Evolutionary conservation across 1,140 invertebrate genomes (phyloP).

Genomic region (Musca domestica): DNA sequence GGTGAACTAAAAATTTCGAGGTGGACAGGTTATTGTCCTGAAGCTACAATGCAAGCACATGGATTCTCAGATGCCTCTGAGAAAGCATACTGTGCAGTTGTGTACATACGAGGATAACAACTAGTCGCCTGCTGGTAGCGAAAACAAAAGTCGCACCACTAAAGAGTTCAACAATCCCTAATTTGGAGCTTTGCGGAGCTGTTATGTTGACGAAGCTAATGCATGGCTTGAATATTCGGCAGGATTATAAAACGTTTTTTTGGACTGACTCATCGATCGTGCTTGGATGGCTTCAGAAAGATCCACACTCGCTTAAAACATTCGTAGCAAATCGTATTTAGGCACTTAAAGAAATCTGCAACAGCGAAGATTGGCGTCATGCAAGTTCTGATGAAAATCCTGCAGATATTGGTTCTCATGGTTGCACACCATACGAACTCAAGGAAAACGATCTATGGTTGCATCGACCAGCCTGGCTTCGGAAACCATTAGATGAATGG

Average conservation of each 20-base stretch:
- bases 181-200: neutral
- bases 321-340: no score
- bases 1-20: neutral
- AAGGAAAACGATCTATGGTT: no score
- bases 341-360: no score
- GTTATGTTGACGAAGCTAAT: neutral
- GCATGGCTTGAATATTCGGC: neutral
- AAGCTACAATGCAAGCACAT: neutral
- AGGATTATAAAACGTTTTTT: neutral
- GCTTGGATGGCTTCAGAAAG: no score
- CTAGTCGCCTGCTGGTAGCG: neutral
- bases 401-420: no score
- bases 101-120: neutral
- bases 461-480: constrained; percentile 32
- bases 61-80: neutral
- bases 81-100: neutral
- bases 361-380: no score
- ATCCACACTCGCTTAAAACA: no score
- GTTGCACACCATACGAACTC: no score
- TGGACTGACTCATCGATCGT: no score
- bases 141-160: neutral
- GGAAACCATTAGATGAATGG: neutral
- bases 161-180: neutral
- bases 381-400: no score
- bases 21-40: neutral